phyloP scores from a whole-genome alignment of 2,113 vertebrate genomes.

The Alosa alosa region DNA sequence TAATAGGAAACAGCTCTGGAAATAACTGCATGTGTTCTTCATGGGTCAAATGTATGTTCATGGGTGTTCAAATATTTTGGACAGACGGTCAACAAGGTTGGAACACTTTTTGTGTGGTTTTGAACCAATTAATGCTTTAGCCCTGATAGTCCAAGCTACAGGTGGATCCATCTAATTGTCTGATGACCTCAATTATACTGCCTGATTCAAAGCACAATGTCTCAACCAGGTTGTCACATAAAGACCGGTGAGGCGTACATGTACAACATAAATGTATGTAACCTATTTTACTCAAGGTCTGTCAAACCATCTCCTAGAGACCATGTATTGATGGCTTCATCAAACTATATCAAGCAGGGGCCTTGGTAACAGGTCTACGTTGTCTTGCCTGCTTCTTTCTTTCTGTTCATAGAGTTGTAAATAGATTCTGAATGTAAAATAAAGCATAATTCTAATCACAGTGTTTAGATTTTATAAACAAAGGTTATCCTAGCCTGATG shows the following conservation, averaged over 20 bases:
- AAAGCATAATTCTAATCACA: neutral
- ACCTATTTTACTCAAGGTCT: neutral
- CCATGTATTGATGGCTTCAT: neutral
- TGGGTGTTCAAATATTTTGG: neutral
- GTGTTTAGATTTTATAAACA: neutral
- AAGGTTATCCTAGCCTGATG: neutral
- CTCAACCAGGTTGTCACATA: neutral
- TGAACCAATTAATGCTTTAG: neutral
- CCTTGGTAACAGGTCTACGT: neutral
- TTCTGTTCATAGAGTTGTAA: constrained; percentile 21
- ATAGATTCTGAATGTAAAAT: constrained; percentile 40
- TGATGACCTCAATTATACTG: neutral
- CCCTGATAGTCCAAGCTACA: neutral
- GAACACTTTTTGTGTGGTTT: neutral
- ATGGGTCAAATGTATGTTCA: neutral
- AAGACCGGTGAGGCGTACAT: neutral
- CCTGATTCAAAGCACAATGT: constrained; percentile 11
- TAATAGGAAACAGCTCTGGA: neutral
- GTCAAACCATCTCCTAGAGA: neutral
- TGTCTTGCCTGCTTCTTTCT: neutral
- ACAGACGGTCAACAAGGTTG: neutral
- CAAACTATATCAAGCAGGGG: neutral
- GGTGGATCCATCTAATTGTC: neutral
- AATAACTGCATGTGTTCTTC: neutral
- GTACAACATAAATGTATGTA: neutral